These are phyloP conservation scores for Acestrorhynchus altus DNA, from an alignment of 2,797 vertebrate genomes.

Conservation along the genomic window DNA sequence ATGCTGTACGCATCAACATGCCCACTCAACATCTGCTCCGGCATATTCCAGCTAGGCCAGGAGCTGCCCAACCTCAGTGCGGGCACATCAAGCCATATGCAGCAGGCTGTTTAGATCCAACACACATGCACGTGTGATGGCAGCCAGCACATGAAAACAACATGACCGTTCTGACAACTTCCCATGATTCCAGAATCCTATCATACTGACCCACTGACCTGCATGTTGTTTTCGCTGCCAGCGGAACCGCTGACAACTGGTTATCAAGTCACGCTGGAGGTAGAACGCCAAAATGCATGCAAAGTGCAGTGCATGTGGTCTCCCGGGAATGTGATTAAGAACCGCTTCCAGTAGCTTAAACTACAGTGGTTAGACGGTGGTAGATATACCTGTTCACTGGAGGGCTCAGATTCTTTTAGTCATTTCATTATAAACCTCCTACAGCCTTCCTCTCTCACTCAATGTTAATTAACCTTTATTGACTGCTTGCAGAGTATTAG, in stretches of 20 bases:
- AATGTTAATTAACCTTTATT: slow-evolving; percentile 83
- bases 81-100: slow-evolving; percentile 16
- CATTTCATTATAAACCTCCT: slow-evolving; percentile 58
- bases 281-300: neutral
- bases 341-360: neutral
- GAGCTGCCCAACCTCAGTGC: slow-evolving; percentile 2
- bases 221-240: neutral
- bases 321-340: neutral
- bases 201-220: neutral
- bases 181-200: neutral
- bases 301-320: neutral
- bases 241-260: too few relatives aligned
- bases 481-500: slow-evolving; percentile 72
- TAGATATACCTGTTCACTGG: slow-evolving; percentile 29
- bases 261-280: too few relatives aligned
- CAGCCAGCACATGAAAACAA: neutral
- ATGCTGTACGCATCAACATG: slow-evolving; percentile 18
- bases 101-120: neutral
- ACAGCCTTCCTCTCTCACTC: slow-evolving; percentile 62
- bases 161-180: neutral
- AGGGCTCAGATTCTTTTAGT: slow-evolving; percentile 43
- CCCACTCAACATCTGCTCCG: slow-evolving; percentile 25
- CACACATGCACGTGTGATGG: neutral
- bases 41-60: slow-evolving; percentile 16
- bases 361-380: neutral